phyloP scores from a whole-genome alignment of 1,140 invertebrate species.

The Zaprionus capensis region DNA sequence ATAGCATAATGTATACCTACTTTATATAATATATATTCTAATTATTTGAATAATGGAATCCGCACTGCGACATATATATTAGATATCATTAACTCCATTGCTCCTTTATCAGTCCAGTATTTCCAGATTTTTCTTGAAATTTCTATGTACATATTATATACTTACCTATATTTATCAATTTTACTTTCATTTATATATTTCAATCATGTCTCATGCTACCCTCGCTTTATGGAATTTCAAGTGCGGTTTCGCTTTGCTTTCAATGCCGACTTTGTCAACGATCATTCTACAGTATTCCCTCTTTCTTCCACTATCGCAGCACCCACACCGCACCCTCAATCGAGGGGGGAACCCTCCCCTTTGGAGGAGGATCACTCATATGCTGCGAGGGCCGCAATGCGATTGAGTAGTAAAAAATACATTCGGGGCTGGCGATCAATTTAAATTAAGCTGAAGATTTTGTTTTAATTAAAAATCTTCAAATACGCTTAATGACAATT shows the following conservation, averaged over 20 bases:
- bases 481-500: conserved; percentile 82
- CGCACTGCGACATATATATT: too few species aligned
- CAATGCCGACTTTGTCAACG: conserved; percentile 42
- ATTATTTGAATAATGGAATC: too few species aligned
- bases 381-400: conserved; percentile 43
- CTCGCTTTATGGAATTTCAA: conserved; percentile 23
- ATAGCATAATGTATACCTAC: too few species aligned
- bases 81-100: too few species aligned
- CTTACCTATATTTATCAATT: background rate
- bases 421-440: conserved; percentile 67
- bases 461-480: conserved; percentile 82
- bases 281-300: background rate
- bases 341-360: too few species aligned
- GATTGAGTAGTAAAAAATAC: conserved; percentile 52
- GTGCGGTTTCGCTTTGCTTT: conserved; percentile 45
- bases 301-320: background rate
- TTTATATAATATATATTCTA: too few species aligned
- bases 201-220: background rate
- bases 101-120: too few species aligned
- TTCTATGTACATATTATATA: too few species aligned
- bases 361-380: background rate
- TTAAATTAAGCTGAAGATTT: conserved; percentile 81
- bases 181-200: background rate
- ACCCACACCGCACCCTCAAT: conserved; percentile 22
- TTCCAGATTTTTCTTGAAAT: too few species aligned